Conservation (phyloP, 2,888 invertebrate species). For the Ophion obscuratus region DNA sequence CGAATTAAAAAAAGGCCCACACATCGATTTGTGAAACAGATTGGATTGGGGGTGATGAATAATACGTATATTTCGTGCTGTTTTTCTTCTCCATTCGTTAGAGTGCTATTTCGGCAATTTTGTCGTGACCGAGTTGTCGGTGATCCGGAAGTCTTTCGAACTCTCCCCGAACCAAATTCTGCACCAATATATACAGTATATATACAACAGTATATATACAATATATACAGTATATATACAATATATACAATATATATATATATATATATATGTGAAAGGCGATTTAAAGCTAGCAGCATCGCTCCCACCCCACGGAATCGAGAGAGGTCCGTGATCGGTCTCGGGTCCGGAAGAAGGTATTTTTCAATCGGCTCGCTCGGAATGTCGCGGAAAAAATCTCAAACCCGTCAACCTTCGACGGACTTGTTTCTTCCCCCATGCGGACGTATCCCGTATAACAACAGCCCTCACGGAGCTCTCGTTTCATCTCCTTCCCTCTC, state of each 20-base stretch:
- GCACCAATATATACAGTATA: neutral
- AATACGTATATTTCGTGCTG: neutral
- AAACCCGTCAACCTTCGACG: conserved; percentile 70
- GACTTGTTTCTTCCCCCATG: conserved; percentile 64
- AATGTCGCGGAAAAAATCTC: conserved; percentile 71
- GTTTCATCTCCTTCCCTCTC: conserved; percentile 22
- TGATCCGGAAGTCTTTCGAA: conserved; percentile 44
- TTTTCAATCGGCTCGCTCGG: conserved; percentile 69
- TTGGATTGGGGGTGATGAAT: neutral
- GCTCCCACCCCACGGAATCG: conserved; percentile 23
- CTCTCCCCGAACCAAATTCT: conserved; percentile 9
- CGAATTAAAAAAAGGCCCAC: conserved; percentile 1
- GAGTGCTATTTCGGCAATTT: conserved; percentile 38
- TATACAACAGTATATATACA: neutral
- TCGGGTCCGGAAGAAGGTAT: conserved; percentile 68
- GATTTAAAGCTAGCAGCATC: conserved; percentile 32
- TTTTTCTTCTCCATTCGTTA: conserved; percentile 13
- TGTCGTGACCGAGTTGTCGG: conserved; percentile 46
- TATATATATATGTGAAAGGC: neutral
- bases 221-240: neutral
- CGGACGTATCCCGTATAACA: conserved; percentile 52
- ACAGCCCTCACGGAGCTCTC: conserved; percentile 52
- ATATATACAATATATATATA: neutral
- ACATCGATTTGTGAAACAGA: neutral
- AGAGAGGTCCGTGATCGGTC: conserved; percentile 55